Percentiles rank a stretch among this genome's conserved stretches.
Conservation (phyloP, 1,140 invertebrate genomes). For the Oppia nitens region DNA sequence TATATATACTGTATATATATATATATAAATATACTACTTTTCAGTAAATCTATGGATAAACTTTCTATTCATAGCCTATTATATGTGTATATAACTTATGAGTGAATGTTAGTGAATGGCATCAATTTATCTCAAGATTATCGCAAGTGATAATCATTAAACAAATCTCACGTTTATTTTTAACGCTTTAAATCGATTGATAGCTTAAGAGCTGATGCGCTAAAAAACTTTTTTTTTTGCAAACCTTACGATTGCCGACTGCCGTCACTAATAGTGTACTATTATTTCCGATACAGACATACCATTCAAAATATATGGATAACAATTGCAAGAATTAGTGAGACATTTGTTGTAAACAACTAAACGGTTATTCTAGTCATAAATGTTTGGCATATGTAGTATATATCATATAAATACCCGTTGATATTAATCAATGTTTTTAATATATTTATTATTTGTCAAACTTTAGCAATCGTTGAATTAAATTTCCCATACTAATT, state of each 20-base stretch:
- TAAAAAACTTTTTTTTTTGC: neutral
- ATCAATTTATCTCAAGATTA: neutral
- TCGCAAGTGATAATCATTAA: neutral
- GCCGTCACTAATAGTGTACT: neutral
- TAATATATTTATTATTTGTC: too few relatives aligned
- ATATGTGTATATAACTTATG: too few relatives aligned
- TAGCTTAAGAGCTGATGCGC: neutral
- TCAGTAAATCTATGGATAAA: too few relatives aligned
- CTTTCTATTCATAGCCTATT: too few relatives aligned
- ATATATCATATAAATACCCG: too few relatives aligned
- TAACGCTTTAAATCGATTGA: neutral
- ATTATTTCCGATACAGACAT: neutral
- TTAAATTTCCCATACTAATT: too few relatives aligned
- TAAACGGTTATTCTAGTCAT: neutral
- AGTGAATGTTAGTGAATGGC: too few relatives aligned
- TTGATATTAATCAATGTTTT: too few relatives aligned
- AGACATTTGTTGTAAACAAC: neutral
- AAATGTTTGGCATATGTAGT: too few relatives aligned
- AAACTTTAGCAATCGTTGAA: too few relatives aligned
- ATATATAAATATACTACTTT: neutral
- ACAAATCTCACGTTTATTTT: neutral
- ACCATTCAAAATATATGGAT: too few relatives aligned
- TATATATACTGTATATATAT: neutral
- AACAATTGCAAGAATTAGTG: neutral
- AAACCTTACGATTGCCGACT: too few relatives aligned